Conservation (phyloP, 2,888 invertebrate genomes). For the Ephialtes manifestator region DNA sequence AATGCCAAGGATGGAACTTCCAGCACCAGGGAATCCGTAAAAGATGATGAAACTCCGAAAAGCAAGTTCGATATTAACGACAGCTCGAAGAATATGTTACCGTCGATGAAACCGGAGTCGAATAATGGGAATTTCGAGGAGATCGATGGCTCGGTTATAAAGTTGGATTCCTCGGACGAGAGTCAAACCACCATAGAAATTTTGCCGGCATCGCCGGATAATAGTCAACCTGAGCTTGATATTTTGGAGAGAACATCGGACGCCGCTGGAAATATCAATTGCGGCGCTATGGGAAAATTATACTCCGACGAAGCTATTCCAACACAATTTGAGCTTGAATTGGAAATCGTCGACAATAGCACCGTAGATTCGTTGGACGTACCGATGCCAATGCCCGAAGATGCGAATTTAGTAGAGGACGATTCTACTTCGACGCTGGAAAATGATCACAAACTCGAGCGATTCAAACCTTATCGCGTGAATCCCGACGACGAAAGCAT, state of each 20-base stretch:
- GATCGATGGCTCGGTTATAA: constrained; percentile 77
- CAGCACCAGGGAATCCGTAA: background rate
- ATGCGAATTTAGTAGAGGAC: constrained; percentile 28
- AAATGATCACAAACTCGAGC: background rate
- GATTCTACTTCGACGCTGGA: background rate
- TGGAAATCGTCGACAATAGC: constrained; percentile 80
- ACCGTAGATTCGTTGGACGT: constrained; percentile 74
- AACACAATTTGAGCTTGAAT: constrained; percentile 81
- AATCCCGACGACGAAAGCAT: constrained; percentile 4
- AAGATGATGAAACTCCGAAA: constrained; percentile 5
- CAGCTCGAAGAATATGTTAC: background rate
- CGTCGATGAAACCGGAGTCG: constrained; percentile 33
- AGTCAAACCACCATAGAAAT: constrained; percentile 84
- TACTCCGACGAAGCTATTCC: constrained; percentile 80
- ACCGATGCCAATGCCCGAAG: constrained; percentile 67
- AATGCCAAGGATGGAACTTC: background rate
- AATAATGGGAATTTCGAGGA: constrained; percentile 62
- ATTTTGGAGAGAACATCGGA: constrained; percentile 33
- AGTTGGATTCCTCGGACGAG: constrained; percentile 83
- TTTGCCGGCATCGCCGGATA: constrained; percentile 80
- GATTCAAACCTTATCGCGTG: background rate
- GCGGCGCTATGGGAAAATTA: constrained; percentile 70
- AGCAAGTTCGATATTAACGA: constrained; percentile 29
- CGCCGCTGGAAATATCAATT: constrained; percentile 27
- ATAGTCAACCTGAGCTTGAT: constrained; percentile 71